Evolutionary conservation across 2,797 vertebrate genomes (phyloP), one percentile per base, ranked within the genome.

Genomic region (Sibirionetta formosa): DNA sequence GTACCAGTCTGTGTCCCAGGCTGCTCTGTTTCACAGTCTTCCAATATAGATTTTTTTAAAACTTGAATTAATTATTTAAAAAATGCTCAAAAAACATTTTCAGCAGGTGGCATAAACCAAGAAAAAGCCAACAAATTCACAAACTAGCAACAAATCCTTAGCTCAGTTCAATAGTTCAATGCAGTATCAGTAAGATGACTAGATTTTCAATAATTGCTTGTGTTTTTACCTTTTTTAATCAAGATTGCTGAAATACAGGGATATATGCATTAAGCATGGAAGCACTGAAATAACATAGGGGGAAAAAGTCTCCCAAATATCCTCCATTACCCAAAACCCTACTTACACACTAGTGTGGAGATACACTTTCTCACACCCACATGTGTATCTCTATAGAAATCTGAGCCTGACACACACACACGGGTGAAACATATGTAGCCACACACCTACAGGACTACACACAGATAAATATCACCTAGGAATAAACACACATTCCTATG

Each of bases 1-100:
- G 85, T 91, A 80, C 35, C 71, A 81, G 56, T 36, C 75, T 88
- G 65, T 81, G 75, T 95, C 93, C 92, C 69, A 91, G 94, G 76
- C 83, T 87, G 81, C 88, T 86, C 46, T 86, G n/a, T 79, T 95
- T 92, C 77, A 90, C 35, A 76, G 57, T 31, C 31, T 88, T 90
- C 40, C 19, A n/a, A 51, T 26, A 51, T 19, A 84, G 51, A 79
- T n/a, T 36, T 92, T 76, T 54, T 66, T 17, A 58, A 29, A 76
- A 90, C 51, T 16, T 75, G 31, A 86, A 88, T 69, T 35, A 69
- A 76, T 78, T 90, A 56, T 85, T 88, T 72, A 13, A 13, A 64
- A 48, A 64, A 14, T 26, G 4, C 83, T 27, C 20, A 50, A 42
- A 88, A 80, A 69, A 51, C 0, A 35, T 77, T 54, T 96, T 91